phyloP scores from a whole-genome alignment of 2,113 vertebrate species.

The Taxidea taxus region DNA sequence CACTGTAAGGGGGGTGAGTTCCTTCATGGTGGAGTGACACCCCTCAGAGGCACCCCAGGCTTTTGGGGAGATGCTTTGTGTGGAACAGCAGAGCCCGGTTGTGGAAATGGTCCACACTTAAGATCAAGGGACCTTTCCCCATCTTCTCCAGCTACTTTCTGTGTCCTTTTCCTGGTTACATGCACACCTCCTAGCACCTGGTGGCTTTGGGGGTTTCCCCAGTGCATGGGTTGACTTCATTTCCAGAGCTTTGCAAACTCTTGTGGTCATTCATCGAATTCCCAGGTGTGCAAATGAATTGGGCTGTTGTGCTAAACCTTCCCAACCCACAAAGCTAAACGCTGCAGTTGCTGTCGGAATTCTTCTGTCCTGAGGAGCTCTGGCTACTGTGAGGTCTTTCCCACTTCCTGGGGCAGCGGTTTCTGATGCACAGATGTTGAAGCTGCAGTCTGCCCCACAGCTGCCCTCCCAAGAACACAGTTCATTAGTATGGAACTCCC shows the following conservation, averaged over 20 bases:
- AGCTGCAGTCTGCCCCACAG: neutral
- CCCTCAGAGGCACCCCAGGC: neutral
- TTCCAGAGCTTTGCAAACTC: neutral
- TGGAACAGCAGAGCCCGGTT: neutral
- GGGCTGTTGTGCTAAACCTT: neutral
- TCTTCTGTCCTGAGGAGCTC: neutral
- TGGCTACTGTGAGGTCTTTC: neutral
- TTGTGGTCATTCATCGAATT: neutral
- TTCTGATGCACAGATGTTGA: neutral
- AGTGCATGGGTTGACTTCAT: neutral
- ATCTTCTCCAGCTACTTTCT: neutral
- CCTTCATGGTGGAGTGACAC: neutral
- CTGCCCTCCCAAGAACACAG: neutral
- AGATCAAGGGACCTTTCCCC: neutral
- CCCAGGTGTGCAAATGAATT: neutral
- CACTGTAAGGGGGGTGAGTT: accelerated
- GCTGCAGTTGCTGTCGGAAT: neutral
- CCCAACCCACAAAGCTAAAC: neutral
- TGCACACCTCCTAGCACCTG: neutral
- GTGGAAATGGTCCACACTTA: neutral
- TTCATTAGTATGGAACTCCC: neutral
- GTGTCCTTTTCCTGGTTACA: neutral
- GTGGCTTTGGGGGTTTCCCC: neutral
- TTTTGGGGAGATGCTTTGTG: neutral
- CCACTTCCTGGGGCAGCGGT: neutral